phyloP scores from a whole-genome alignment of 2,797 vertebrate genomes.

The Coccyzus lansbergi region DNA sequence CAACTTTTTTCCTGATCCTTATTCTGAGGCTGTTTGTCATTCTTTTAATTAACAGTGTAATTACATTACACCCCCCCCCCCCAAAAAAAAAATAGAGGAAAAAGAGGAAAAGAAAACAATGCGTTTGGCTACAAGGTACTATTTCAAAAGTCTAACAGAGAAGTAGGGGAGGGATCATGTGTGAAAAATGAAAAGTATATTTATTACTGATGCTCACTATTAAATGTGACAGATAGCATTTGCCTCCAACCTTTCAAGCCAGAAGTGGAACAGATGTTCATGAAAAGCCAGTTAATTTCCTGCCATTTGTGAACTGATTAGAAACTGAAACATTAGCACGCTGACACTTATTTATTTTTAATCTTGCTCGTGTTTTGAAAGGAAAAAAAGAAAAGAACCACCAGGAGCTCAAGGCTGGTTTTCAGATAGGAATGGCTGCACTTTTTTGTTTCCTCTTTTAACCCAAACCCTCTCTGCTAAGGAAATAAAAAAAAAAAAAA shows the following conservation, averaged over 20 bases:
- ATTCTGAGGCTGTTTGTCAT: background rate
- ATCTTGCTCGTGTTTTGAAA: slow-evolving; percentile 24
- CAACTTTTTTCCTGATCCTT: background rate
- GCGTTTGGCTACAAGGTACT: background rate
- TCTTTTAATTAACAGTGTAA: background rate
- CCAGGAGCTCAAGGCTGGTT: slow-evolving; percentile 31
- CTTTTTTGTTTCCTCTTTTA: slow-evolving; percentile 63
- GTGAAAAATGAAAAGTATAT: slow-evolving; percentile 32
- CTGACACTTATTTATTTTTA: slow-evolving; percentile 44
- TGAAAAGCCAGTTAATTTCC: slow-evolving; percentile 72
- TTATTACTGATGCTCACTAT: slow-evolving; percentile 42
- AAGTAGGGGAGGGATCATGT: background rate
- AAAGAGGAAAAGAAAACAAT: background rate
- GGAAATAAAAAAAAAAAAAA: slow-evolving; percentile 44
- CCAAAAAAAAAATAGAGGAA: too few species aligned
- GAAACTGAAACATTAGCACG: slow-evolving; percentile 60
- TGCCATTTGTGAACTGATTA: slow-evolving; percentile 70
- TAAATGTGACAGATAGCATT: slow-evolving; percentile 68
- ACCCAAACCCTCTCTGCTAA: background rate
- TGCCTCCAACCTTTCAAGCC: slow-evolving; percentile 66
- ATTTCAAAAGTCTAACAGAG: background rate
- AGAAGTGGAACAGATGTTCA: slow-evolving; percentile 73
- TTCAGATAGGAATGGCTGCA: slow-evolving; percentile 6
- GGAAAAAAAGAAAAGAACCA: slow-evolving; percentile 46
- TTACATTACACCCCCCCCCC: background rate